Evolutionary conservation across 1,140 invertebrate genomes (phyloP).

Genomic region (Apis dorsata): DNA sequence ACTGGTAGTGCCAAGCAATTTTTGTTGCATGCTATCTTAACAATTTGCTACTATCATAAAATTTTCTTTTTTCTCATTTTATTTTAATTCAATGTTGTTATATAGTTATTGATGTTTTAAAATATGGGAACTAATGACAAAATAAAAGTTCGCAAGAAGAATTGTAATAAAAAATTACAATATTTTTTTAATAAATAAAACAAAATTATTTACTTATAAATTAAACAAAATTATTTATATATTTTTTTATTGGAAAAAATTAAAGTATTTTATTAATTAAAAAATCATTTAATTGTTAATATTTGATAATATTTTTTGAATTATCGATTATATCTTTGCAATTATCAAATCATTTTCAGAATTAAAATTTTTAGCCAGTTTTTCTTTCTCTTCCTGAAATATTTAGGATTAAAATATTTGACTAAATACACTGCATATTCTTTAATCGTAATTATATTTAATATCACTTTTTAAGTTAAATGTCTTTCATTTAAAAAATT

Average conservation of each 20-base stretch:
- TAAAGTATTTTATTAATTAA: not conserved
- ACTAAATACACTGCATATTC: too few relatives aligned
- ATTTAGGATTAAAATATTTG: too few relatives aligned
- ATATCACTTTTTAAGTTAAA: not conserved
- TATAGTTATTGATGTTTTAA: not conserved
- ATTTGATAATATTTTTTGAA: not conserved
- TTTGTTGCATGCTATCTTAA: slow-evolving; percentile 5
- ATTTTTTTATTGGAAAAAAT: not conserved
- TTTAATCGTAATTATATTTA: too few relatives aligned
- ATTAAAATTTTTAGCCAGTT: too few relatives aligned
- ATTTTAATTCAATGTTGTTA: not conserved
- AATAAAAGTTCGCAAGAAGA: not conserved
- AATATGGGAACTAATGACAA: not conserved
- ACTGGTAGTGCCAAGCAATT: slow-evolving; percentile 5
- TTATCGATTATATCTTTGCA: too few relatives aligned
- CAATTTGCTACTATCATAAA: not conserved
- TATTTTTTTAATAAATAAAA: not conserved
- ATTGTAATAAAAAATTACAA: too few relatives aligned
- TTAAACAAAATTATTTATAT: not conserved
- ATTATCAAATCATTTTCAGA: too few relatives aligned
- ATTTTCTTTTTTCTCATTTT: not conserved
- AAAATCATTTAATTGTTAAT: not conserved
- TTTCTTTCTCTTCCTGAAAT: too few relatives aligned
- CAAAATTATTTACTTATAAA: not conserved
- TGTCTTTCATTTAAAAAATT: not conserved